These are phyloP conservation scores for Ibidorhyncha struthersii DNA, from an alignment of 2,113 vertebrate species.

Conservation along the genomic window DNA sequence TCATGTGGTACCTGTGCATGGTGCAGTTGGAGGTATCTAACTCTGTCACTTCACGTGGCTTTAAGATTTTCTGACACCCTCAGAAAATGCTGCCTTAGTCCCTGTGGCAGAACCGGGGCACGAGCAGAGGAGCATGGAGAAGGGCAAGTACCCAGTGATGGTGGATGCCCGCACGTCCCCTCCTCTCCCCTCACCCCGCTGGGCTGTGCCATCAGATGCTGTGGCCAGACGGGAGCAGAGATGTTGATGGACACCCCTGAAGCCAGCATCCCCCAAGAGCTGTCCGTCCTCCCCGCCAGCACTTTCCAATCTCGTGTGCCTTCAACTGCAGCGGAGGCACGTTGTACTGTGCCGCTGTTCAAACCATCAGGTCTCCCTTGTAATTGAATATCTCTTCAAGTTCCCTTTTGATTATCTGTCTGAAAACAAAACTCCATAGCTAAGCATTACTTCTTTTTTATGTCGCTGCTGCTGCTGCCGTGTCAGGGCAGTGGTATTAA, in stretches of 20 bases:
- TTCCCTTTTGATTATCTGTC: slow-evolving; percentile 57
- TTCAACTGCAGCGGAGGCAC: background rate
- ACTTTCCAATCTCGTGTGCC: background rate
- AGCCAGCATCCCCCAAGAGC: background rate
- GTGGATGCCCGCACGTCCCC: no score
- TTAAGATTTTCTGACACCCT: background rate
- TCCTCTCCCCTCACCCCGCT: background rate
- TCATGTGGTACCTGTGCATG: background rate
- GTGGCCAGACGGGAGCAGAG: background rate
- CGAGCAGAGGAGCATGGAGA: accelerated
- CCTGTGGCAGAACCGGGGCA: background rate
- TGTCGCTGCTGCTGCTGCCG: background rate
- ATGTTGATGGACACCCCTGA: accelerated
- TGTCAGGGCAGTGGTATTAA: slow-evolving; percentile 23
- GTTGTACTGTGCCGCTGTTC: background rate
- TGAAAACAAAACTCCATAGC: slow-evolving; percentile 48
- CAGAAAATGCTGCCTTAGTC: background rate
- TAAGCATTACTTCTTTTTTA: slow-evolving; percentile 58
- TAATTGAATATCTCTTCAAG: slow-evolving; percentile 1
- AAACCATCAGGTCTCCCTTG: background rate
- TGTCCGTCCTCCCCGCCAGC: background rate
- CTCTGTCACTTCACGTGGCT: background rate
- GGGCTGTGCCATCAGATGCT: background rate
- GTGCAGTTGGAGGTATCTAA: accelerated
- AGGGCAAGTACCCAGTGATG: accelerated